Conservation (phyloP, 2,797 vertebrate species). For the Enteromius mattozi region DNA sequence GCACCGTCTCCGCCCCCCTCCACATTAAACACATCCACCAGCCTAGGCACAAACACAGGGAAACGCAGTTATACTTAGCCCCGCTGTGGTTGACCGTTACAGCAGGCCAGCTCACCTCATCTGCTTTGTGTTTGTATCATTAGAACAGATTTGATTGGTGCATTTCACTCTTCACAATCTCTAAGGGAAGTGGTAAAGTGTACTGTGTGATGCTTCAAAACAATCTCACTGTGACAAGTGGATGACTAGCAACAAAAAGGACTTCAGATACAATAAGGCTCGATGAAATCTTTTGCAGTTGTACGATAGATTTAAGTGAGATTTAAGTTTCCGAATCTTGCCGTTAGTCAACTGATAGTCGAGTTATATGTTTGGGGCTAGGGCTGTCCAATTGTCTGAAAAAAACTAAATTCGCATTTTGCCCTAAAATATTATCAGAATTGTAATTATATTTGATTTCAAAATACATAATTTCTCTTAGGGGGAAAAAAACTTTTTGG, state of each 20-base stretch:
- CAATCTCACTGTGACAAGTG: neutral
- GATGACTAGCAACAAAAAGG: neutral
- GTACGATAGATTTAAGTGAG: neutral
- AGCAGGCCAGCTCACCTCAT: constrained; percentile 40
- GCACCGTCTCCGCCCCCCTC: constrained; percentile 26
- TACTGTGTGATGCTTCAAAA: neutral
- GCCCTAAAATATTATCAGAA: too few relatives aligned
- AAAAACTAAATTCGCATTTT: too few relatives aligned
- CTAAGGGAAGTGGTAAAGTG: constrained; percentile 4
- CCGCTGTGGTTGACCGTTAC: constrained; percentile 59
- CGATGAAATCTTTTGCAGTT: neutral
- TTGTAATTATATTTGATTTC: too few relatives aligned
- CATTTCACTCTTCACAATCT: neutral
- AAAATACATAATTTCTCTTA: too few relatives aligned
- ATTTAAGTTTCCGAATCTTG: too few relatives aligned
- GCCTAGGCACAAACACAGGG: constrained; percentile 33
- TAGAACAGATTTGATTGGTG: constrained; percentile 29
- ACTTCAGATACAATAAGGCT: neutral
- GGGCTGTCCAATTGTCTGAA: too few relatives aligned
- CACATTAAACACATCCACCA: constrained; percentile 50
- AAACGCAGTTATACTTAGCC: constrained; percentile 48
- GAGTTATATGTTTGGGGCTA: too few relatives aligned
- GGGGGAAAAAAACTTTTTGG: too few relatives aligned
- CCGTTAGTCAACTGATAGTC: too few relatives aligned
- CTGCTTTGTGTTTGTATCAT: constrained; percentile 17